Base-by-base conservation (phyloP, 2,797 vertebrate genomes). In the Capromys pilorides region DNA sequence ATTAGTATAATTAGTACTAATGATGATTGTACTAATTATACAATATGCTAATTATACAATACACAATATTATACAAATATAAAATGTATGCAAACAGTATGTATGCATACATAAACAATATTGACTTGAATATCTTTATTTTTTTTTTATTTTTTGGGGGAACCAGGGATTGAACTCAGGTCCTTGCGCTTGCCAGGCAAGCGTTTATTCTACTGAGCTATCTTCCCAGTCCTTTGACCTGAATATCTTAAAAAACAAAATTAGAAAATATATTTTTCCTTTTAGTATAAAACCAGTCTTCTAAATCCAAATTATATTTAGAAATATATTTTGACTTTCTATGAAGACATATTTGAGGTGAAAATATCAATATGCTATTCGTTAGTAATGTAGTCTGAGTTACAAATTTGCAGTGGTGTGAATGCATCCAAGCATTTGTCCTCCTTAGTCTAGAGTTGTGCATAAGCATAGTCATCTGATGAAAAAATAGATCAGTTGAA, bases 351-450 rank as follows among this genome's bases (percentile, higher is more conserved):
- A 1, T 78, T 91, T 85, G 18, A 88, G 81, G 86, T 61, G 51
- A 28, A 86, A 93, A 83, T 3, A 69, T 86, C 67, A 45, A 87
- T 69, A 49, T 66, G 61, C 36, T 78, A 62, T 39, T 96, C 71
- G 90, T 33, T 64, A 4, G 79, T 83, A 83, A 82, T 88, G 96
- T 81, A 75, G 66, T 45, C 88, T 94, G 39, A 92, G 57, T 88
- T 96, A 91, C 62, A 97, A 80, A 92, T 39, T 84, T 26, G 95
- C 41, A 78, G 36, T 0, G 86, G 2, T 71, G 11, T 41, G 5
- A 88, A 86, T 28, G 10, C 61, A 96, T 96, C 57, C 45, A 78
- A 90, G 67, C 81, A 45, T 26, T n/a, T 14, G 79, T 69, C 73
- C 41, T 87, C 54, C 83, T 61, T 71, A 69, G 18, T n/a, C 0